Evolutionary conservation across 1,140 invertebrate species (phyloP).

Genomic region (Hormaphis cornu): DNA sequence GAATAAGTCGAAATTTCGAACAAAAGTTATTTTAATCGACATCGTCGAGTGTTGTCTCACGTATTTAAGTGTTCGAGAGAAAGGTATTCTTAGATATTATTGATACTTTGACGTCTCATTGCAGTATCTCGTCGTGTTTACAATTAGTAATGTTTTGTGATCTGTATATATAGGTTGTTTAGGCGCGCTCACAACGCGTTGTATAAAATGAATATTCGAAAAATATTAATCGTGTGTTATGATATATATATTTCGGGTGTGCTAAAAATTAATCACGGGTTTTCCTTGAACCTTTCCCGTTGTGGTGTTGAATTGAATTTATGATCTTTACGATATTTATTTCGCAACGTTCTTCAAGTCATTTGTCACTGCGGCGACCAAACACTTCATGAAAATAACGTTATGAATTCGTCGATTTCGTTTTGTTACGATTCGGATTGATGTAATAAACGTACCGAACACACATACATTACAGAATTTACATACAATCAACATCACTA

Average conservation of each 20-base stretch:
- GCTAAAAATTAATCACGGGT: constrained; percentile 2
- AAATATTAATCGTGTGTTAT: background rate
- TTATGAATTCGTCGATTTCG: too few relatives aligned
- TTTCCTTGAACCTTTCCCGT: constrained; percentile 9
- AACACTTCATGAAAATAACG: too few relatives aligned
- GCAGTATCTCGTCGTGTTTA: background rate
- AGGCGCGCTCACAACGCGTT: too few relatives aligned
- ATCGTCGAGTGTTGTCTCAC: too few relatives aligned
- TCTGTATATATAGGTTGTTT: too few relatives aligned
- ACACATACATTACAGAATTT: too few relatives aligned
- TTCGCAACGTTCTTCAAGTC: background rate
- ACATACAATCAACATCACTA: background rate
- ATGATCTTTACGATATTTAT: background rate
- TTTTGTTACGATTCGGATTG: too few relatives aligned
- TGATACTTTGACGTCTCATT: background rate
- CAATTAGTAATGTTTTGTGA: constrained; percentile 8
- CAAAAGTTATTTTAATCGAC: too few relatives aligned
- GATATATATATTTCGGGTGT: background rate
- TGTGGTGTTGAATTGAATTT: background rate
- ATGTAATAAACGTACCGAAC: too few relatives aligned
- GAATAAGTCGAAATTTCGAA: too few relatives aligned
- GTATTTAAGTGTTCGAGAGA: background rate
- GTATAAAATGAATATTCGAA: background rate
- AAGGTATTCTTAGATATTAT: background rate
- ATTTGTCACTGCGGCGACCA: background rate